Evolutionary conservation across 2,888 invertebrate genomes (phyloP), one percentile per base, ranked within the genome.

Genomic region (Tanytarsus gracilentus): DNA sequence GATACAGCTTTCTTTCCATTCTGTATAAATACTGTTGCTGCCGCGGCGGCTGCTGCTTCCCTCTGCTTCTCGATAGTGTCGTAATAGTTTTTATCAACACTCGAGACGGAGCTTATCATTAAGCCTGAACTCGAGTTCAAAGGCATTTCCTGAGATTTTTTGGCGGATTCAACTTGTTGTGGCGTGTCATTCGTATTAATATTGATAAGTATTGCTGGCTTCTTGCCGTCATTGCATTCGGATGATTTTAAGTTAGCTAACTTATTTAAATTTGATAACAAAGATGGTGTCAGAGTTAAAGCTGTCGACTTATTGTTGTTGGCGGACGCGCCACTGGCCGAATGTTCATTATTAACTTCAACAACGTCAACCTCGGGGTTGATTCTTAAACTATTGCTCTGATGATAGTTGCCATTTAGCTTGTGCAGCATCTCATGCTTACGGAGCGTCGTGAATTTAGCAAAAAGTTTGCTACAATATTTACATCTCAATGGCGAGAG

Each of bases 131-230:
- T 49, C 4, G 40, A 27, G 9, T 30, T 40, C 14, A 49, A 26
- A 18, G 60, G 60, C 36, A 60, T 25, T 48, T 60, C 60, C 48
- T 49, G 60, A 16, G 33, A 16, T 23, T 50, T 60, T 29, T 26
- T 30, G 18, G 26, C 23, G 11, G 29, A 9, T 5, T 29, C 36
- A 11, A 30, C 50, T 16, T 30, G 25, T 1, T 11, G 40, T 11
- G 50, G 2, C 11, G 44, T 11, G 4, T 60, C 50, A n/a, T 50
- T 60, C 21, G 60, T 60, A n/a, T 60, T 60, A n/a, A 60, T 60
- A 18, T 60, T 60, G n/a, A 60, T 60, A 1, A 60, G 50, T 6
- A 60, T 60, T 33, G 60, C 50, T 16, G 60, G 60, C 26, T 60
- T 60, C 18, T 30, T 50, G 9, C 60, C 60, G 11, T 50, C 49